Conservation (phyloP, 2,888 invertebrate species). For the Pristionchus mayeri region DNA sequence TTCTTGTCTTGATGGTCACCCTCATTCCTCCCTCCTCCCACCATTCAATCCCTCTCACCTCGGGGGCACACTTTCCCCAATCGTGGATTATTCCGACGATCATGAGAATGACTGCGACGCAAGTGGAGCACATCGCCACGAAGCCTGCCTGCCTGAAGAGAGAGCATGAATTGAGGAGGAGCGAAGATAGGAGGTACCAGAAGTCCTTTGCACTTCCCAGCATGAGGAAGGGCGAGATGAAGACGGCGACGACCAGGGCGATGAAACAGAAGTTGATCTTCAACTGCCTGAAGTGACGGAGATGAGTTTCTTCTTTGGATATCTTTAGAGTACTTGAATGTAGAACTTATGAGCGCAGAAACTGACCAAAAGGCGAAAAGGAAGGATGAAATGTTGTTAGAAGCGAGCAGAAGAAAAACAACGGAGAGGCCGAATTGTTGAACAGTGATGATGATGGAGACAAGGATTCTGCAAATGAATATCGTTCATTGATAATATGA, state of each 20-base stretch:
- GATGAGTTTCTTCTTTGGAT: too few relatives aligned
- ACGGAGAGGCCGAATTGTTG: conserved; percentile 60
- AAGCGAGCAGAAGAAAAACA: conserved; percentile 61
- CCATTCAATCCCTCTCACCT: too few relatives aligned
- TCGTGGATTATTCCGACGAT: conserved; percentile 14
- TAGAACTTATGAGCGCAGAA: too few relatives aligned
- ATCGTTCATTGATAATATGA: too few relatives aligned
- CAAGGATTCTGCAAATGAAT: conserved; percentile 24
- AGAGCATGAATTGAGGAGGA: too few relatives aligned
- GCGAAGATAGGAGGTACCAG: too few relatives aligned
- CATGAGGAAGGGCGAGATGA: conserved; percentile 59
- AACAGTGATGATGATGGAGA: conserved; percentile 37
- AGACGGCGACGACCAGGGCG: conserved; percentile 55
- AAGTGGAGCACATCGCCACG: conserved; percentile 30
- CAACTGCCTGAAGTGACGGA: conserved; percentile 44
- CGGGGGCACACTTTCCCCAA: conserved; percentile 8
- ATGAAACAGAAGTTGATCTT: conserved; percentile 60
- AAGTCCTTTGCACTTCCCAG: conserved; percentile 63
- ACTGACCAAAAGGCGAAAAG: conserved; percentile 56
- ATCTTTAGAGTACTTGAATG: too few relatives aligned
- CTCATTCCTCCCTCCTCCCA: too few relatives aligned
- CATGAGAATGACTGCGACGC: conserved; percentile 10
- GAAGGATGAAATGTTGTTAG: conserved; percentile 62
- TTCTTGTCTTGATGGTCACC: too few relatives aligned
- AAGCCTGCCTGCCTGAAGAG: conserved; percentile 41